Conservation (phyloP, 1,140 invertebrate species). For the Sycophila sp. region DNA sequence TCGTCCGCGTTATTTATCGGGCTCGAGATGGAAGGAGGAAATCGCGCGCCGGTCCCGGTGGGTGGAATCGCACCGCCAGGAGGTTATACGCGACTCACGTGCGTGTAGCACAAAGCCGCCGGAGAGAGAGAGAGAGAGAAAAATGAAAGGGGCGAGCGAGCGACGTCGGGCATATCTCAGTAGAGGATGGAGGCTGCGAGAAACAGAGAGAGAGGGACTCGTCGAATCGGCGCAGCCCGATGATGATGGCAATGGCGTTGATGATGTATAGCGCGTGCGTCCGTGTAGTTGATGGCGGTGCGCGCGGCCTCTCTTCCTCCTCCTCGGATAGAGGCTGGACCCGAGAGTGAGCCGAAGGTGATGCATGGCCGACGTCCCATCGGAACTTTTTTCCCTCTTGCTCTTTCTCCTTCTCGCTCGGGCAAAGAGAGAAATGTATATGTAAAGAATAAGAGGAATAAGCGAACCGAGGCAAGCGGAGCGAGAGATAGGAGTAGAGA, state of each 20-base stretch:
- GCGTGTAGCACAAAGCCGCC: too few relatives aligned
- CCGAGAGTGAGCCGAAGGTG: conserved; percentile 62
- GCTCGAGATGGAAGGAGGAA: not conserved
- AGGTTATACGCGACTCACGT: too few relatives aligned
- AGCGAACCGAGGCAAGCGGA: not conserved
- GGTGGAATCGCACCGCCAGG: too few relatives aligned
- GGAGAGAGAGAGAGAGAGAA: not conserved
- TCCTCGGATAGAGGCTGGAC: conserved; percentile 53
- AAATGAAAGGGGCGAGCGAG: not conserved
- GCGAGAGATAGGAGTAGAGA: not conserved
- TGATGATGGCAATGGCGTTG: conserved; percentile 56
- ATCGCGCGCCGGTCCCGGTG: not conserved
- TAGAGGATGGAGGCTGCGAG: conserved; percentile 4
- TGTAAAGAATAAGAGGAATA: conserved; percentile 62
- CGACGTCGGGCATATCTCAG: not conserved
- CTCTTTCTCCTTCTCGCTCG: not conserved
- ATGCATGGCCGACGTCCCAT: conserved; percentile 64
- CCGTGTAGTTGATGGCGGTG: conserved; percentile 39
- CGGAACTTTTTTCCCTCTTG: conserved; percentile 48
- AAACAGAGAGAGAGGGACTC: conserved; percentile 52
- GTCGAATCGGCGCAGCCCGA: conserved; percentile 55
- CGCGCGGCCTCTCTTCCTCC: not conserved
- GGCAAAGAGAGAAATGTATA: conserved; percentile 39
- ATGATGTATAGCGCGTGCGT: conserved; percentile 44
- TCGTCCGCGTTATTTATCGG: conserved; percentile 41